A percentile compares a stretch with the other conserved stretches of the same genome.
Conservation (phyloP, 2,888 invertebrate species). For the Drosophila histrio region DNA sequence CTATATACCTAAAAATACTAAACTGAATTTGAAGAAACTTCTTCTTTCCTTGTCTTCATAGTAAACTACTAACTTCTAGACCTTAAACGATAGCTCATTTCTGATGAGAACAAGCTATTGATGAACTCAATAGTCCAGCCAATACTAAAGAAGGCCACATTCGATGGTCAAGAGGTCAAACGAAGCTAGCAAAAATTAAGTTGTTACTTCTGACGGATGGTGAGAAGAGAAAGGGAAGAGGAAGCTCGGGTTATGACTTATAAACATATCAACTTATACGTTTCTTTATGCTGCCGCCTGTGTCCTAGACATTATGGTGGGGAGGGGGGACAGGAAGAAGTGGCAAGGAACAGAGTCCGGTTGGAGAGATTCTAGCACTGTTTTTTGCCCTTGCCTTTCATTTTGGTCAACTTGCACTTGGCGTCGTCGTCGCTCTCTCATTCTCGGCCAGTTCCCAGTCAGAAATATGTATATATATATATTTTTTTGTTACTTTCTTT, state of each 20-base stretch:
- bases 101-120: conserved; percentile 37
- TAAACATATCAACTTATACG: conserved; percentile 33
- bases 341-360: neutral
- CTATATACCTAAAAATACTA: too few species aligned
- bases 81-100: conserved; percentile 10
- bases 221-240: neutral
- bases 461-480: conserved; percentile 14
- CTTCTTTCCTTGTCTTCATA: too few species aligned
- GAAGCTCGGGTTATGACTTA: neutral
- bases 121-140: conserved; percentile 47
- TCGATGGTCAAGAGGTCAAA: conserved; percentile 33
- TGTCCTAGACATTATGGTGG: conserved; percentile 24
- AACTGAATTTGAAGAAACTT: too few species aligned
- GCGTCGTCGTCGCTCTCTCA: conserved; percentile 36
- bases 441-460: conserved; percentile 28
- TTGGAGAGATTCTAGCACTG: conserved; percentile 12
- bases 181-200: conserved; percentile 49
- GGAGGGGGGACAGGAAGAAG: too few species aligned
- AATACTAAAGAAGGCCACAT: conserved; percentile 9
- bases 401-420: conserved; percentile 80
- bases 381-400: conserved; percentile 71
- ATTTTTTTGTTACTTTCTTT: conserved; percentile 28
- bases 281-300: conserved; percentile 18
- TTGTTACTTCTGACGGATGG: conserved; percentile 32
- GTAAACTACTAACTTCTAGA: too few species aligned